These are phyloP conservation scores for Bubo scandiacus DNA, from an alignment of 2,113 vertebrate genomes.

Conservation along the genomic window DNA sequence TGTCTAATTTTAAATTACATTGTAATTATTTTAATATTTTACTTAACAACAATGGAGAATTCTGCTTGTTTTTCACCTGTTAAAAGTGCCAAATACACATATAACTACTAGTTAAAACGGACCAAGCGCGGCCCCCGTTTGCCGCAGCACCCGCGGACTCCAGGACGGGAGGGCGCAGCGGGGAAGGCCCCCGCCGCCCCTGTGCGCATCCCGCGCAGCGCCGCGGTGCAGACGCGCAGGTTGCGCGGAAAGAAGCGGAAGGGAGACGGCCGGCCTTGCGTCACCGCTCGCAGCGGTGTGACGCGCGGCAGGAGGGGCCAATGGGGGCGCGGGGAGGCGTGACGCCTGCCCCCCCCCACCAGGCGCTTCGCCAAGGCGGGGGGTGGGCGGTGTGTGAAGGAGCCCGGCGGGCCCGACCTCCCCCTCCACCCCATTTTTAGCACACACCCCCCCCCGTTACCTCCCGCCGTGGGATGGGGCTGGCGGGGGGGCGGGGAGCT, in stretches of 20 bases:
- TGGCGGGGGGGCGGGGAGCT: too few species aligned
- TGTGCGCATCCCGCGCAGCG: background rate
- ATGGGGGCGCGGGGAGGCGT: background rate
- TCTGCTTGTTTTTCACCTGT: background rate
- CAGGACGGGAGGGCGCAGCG: too few species aligned
- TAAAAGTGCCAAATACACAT: background rate
- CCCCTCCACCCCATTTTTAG: background rate
- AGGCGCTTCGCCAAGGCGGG: background rate
- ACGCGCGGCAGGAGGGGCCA: background rate
- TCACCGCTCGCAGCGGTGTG: background rate
- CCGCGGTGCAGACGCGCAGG: rapidly evolving
- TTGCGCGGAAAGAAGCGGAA: background rate
- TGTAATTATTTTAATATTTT: background rate
- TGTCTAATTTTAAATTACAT: background rate
- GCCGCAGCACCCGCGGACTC: too few species aligned
- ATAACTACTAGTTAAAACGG: background rate
- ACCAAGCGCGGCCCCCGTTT: background rate
- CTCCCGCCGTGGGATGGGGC: background rate
- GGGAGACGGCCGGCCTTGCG: background rate
- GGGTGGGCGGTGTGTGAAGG: too few species aligned
- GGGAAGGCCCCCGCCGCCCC: background rate
- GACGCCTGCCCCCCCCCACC: background rate
- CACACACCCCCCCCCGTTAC: too few species aligned
- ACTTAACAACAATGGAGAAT: too few species aligned
- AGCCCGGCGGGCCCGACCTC: background rate